Evolutionary conservation across 2,113 vertebrate genomes (phyloP).

Genomic region (Hemicordylus capensis): DNA sequence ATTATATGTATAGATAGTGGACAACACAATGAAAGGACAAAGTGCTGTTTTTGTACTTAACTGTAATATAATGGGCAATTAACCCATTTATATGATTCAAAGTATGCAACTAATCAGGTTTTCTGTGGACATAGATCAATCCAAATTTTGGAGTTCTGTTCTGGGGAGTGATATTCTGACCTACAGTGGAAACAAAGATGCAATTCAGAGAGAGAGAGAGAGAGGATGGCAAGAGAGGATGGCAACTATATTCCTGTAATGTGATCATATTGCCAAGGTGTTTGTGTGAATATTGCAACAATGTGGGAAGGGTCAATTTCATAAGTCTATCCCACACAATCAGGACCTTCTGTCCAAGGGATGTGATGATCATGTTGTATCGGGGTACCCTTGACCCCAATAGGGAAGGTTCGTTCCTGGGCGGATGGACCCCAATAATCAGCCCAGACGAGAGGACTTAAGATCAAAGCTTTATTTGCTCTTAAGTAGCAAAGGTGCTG

Average conservation of each 20-base stretch:
- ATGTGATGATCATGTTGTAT: no score
- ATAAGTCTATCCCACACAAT: neutral
- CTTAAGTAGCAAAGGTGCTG: no score
- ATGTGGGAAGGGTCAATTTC: neutral
- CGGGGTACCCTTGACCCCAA: no score
- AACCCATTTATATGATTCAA: neutral
- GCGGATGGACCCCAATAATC: no score
- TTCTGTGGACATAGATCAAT: neutral
- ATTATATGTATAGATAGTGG: no score
- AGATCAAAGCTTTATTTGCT: no score
- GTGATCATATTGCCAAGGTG: neutral
- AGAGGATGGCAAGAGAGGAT: no score
- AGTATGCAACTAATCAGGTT: neutral
- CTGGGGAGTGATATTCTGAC: neutral
- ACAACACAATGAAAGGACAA: neutral
- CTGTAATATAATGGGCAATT: neutral
- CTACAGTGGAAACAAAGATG: no score
- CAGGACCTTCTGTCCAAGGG: neutral
- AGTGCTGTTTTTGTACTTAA: neutral
- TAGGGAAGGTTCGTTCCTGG: no score
- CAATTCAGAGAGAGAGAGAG: no score
- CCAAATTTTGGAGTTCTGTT: neutral
- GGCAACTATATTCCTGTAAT: no score
- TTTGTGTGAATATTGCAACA: neutral
- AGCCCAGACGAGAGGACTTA: no score